These are phyloP conservation scores for Anhinga rufa DNA, from an alignment of 2,113 vertebrate genomes.

Conservation along the genomic window DNA sequence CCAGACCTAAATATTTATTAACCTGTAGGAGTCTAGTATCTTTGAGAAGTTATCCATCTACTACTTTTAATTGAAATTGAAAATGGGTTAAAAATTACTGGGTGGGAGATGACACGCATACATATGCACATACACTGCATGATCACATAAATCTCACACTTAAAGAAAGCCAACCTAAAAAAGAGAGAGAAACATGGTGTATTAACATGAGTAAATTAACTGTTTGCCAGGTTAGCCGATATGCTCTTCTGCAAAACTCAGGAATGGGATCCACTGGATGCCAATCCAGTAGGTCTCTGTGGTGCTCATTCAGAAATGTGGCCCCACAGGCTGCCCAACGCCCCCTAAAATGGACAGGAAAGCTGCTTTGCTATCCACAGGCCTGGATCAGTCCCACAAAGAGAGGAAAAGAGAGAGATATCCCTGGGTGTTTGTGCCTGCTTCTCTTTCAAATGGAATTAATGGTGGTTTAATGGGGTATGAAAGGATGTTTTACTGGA, in stretches of 20 bases:
- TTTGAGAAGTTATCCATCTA: not conserved
- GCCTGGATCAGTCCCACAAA: not conserved
- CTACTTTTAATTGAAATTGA: not conserved
- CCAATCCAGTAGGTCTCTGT: not conserved
- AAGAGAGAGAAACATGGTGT: not conserved
- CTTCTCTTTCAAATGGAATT: constrained; percentile 77
- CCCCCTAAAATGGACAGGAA: not conserved
- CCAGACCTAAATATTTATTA: not conserved
- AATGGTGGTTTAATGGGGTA: constrained; percentile 83
- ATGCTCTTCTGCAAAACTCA: not conserved
- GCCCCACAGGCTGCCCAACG: not conserved
- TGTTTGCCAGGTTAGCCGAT: not conserved
- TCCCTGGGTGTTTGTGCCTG: constrained; percentile 52
- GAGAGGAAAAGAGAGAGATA: constrained; percentile 28
- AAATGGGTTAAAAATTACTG: not conserved
- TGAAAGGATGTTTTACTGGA: constrained; percentile 82
- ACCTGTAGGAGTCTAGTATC: not conserved
- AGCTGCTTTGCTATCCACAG: not conserved
- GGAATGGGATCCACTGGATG: not conserved
- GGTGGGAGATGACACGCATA: not conserved
- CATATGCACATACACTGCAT: not conserved
- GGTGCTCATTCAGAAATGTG: not conserved
- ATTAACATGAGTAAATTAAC: not conserved
- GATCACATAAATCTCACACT: not conserved
- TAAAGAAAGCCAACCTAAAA: not conserved